Base-by-base conservation (phyloP, 2,113 vertebrate species). In the Pluvialis apricaria region DNA sequence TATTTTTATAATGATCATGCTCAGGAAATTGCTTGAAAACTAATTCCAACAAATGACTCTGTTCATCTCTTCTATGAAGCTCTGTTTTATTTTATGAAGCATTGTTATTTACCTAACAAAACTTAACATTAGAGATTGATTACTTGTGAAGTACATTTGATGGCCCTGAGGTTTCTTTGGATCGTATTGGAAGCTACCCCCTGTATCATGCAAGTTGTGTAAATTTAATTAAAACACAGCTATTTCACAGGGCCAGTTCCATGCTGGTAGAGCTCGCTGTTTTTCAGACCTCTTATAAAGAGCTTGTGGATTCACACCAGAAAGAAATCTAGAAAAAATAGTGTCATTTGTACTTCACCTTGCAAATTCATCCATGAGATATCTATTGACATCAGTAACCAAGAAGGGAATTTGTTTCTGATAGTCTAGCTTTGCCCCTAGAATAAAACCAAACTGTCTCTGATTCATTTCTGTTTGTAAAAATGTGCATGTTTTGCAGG, bases 1-100 rank as follows among this genome's bases (percentile, higher is more conserved):
- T 47, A 68, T 96, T 97, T 97, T 96, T 95, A 82, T 88, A 65
- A 96, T 91, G 84, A 92, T 87, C 38, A 77, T 10, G 13, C 60
- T 95, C 69, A 93, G 86, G 79, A 97, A 94, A 92, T 92, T 94
- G 58, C 83, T 94, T 96, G 89, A 97, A 98, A 97, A 90, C 32
- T 69, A 95, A 36, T 97, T 97, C 83, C 57, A 95, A n/a, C 83
- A 88, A 93, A 91, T 92, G 66, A 7, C 25, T 95, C 36, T 94
- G 60, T 96, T 94, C 49, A 94, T 91, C 65, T 92, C 21, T 69
- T 92, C 62, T 84, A 14, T 90, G 77, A 92, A 96, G 31, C 40
- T 80, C 62, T 95, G 64, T 49, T 96, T 96, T 93, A 70, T 96
- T 92, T 85, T 94, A 44, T 73, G 87, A 92, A 96, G 34, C 44